Conservation (phyloP, 2,113 vertebrate species). For the Blennius ocellaris region DNA sequence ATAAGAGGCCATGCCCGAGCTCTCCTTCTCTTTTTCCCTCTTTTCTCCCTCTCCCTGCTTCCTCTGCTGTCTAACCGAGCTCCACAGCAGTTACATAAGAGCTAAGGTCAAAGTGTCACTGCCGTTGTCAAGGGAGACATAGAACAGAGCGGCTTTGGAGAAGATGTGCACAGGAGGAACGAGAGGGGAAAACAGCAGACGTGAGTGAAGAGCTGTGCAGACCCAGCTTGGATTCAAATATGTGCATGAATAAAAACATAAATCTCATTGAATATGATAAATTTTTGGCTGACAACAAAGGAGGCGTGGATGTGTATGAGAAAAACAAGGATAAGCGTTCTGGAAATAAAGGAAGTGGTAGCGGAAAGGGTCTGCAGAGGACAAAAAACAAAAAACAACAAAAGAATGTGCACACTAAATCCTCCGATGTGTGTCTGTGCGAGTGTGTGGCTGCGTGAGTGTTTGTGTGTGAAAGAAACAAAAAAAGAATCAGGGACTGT, state of each 20-base stretch:
- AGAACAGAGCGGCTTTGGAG: slow-evolving; percentile 66
- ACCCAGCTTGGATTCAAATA: slow-evolving; percentile 7
- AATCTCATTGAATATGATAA: slow-evolving; percentile 1
- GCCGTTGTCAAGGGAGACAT: slow-evolving; percentile 76
- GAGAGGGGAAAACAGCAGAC: slow-evolving; percentile 23
- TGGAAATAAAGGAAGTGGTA: slow-evolving; percentile 19
- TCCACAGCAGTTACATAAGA: slow-evolving; percentile 74
- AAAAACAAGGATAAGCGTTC: slow-evolving; percentile 3
- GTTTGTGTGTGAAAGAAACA: slow-evolving; percentile 1
- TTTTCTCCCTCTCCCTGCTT: slow-evolving; percentile 21
- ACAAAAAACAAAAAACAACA: no score
- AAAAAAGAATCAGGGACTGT: slow-evolving; percentile 52
- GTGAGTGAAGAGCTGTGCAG: background rate
- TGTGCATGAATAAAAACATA: slow-evolving; percentile 6
- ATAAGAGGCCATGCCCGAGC: slow-evolving; percentile 26
- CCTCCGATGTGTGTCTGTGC: slow-evolving; percentile 8
- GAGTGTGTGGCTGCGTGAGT: slow-evolving; percentile 21
- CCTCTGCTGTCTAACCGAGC: slow-evolving; percentile 49
- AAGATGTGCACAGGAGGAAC: slow-evolving; percentile 49
- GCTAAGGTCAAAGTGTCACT: slow-evolving; percentile 76
- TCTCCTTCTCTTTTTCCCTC: slow-evolving; percentile 24
- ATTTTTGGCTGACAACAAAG: background rate
- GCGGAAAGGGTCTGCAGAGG: slow-evolving; percentile 25
- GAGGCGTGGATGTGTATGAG: slow-evolving; percentile 12
- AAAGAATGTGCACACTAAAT: slow-evolving; percentile 9